A percentile compares a stretch with the other conserved stretches of the same genome.
Evolutionary conservation across 2,113 vertebrate genomes (phyloP).

Genomic region (Leptosomus discolor): DNA sequence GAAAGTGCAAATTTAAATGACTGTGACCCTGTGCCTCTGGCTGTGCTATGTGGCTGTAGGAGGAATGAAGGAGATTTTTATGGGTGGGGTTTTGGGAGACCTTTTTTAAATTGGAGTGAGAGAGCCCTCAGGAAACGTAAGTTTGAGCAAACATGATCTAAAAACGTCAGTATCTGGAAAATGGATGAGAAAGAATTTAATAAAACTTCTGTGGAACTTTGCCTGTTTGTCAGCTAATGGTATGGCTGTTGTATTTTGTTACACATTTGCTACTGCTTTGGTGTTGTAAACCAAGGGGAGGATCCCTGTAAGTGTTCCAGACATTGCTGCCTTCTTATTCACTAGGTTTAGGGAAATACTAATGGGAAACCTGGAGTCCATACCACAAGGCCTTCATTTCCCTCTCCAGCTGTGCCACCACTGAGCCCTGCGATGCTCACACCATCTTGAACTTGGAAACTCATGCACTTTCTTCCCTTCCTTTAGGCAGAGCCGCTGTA

Average conservation of each 20-base stretch:
- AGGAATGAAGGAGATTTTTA: background rate
- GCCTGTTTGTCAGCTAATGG: background rate
- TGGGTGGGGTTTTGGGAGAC: background rate
- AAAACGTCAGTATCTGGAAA: background rate
- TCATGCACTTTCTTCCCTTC: background rate
- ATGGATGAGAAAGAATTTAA: background rate
- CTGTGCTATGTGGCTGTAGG: background rate
- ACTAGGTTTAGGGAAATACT: background rate
- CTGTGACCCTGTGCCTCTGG: background rate
- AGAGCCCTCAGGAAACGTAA: background rate
- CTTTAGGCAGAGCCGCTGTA: conserved; percentile 82
- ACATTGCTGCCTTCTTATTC: fast-evolving
- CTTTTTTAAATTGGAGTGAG: background rate
- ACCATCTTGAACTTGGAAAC: background rate
- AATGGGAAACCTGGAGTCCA: background rate
- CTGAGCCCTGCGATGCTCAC: fast-evolving
- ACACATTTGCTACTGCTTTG: background rate
- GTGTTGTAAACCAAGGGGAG: background rate
- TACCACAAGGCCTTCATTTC: background rate
- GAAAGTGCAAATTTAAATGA: background rate
- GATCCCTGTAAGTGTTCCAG: background rate
- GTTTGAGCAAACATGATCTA: background rate
- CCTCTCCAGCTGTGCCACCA: background rate
- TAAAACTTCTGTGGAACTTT: background rate
- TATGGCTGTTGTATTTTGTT: background rate